phyloP scores from a whole-genome alignment of 1,140 invertebrate genomes.

The Himalopsyche phryganea region DNA sequence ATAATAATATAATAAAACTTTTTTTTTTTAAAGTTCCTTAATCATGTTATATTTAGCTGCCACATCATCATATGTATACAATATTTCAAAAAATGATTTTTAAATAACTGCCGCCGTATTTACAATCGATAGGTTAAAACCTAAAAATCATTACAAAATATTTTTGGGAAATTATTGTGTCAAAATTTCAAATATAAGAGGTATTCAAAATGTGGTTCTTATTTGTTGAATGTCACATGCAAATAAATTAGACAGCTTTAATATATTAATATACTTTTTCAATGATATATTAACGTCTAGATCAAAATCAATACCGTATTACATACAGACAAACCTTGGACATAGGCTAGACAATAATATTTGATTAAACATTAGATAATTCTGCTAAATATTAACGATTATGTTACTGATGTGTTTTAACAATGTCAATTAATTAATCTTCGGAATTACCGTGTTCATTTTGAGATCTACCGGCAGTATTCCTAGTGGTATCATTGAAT shows the following conservation, averaged over 20 bases:
- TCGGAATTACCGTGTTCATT: conserved; percentile 22
- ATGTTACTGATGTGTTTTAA: conserved; percentile 9
- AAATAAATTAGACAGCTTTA: no score
- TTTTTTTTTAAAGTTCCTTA: not conserved
- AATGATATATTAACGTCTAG: no score
- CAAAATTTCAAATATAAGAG: not conserved
- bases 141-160: not conserved
- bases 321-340: no score
- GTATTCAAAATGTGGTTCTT: no score
- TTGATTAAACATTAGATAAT: not conserved
- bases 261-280: no score
- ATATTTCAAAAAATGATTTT: not conserved
- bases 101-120: not conserved
- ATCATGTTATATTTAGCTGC: conserved; percentile 12
- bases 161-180: not conserved
- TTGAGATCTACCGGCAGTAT: conserved; percentile 6
- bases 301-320: no score
- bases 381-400: conserved; percentile 11
- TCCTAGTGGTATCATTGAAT: no score
- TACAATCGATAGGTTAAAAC: not conserved
- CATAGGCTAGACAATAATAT: no score
- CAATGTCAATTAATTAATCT: conserved; percentile 8
- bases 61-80: conserved; percentile 6
- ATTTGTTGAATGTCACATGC: no score
- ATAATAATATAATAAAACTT: conserved; percentile 7